Conservation (phyloP, 2,888 invertebrate species). For the Urechis unicinctus region DNA sequence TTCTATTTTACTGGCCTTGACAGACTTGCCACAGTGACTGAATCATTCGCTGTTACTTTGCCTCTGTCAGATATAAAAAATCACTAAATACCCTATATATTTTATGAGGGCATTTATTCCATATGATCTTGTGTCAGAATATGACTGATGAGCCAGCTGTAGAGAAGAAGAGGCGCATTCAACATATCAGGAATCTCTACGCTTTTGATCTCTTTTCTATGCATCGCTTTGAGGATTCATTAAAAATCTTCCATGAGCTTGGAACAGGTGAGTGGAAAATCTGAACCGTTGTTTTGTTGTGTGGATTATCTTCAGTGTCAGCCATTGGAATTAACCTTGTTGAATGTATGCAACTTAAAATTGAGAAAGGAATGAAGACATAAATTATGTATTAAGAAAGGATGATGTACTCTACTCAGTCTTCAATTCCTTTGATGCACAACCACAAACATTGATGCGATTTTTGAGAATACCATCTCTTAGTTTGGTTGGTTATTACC, state of each 20-base stretch:
- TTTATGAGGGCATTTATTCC: not conserved
- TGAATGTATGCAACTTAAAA: no score
- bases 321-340: no score
- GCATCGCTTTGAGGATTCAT: slow-evolving; percentile 80
- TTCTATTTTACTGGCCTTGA: no score
- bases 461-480: not conserved
- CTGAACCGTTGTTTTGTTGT: not conserved
- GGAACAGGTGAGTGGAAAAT: slow-evolving; percentile 60
- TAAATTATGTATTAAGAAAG: no score
- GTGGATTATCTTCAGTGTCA: not conserved
- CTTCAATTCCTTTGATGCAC: no score
- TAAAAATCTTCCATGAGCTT: slow-evolving; percentile 82
- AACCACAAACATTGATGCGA: no score
- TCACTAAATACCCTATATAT: not conserved
- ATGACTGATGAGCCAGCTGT: slow-evolving; percentile 74
- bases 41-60: no score
- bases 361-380: no score
- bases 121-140: slow-evolving; percentile 57
- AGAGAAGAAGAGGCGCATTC: slow-evolving; percentile 73
- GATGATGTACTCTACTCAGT: no score
- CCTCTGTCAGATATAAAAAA: no score
- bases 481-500: no score
- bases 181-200: slow-evolving; percentile 81
- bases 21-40: no score
- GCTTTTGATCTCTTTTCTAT: slow-evolving; percentile 87